Evolutionary conservation across 2,797 vertebrate species (phyloP).

Genomic region (Aphelocoma californica): DNA sequence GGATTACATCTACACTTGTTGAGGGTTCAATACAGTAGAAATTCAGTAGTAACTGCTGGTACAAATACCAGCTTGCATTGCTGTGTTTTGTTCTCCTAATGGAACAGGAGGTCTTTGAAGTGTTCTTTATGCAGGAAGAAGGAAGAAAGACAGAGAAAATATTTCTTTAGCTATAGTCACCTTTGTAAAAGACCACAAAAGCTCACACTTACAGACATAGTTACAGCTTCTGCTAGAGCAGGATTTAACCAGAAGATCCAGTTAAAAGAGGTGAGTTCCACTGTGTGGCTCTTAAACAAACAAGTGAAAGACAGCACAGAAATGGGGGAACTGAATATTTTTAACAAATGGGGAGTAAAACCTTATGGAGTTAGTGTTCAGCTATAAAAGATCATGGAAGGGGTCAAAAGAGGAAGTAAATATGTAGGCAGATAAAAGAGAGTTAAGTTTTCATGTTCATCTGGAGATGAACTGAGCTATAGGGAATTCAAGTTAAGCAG

Average conservation of each 20-base stretch:
- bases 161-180: neutral
- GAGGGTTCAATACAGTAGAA: neutral
- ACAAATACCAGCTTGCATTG: neutral
- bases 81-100: neutral
- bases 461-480: neutral
- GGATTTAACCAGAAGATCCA: neutral
- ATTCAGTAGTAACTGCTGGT: neutral
- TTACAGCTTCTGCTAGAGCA: neutral
- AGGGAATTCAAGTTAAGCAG: neutral
- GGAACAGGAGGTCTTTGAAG: neutral
- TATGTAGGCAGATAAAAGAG: neutral
- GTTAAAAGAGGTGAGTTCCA: neutral
- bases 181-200: neutral
- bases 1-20: neutral
- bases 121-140: neutral
- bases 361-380: neutral
- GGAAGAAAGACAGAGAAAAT: neutral
- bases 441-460: neutral
- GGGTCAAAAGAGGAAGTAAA: neutral
- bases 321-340: neutral
- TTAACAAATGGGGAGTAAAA: neutral
- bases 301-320: neutral
- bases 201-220: neutral
- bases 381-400: neutral
- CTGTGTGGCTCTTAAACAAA: neutral